Evolutionary conservation across 2,888 invertebrate genomes (phyloP), one percentile per base, ranked within the genome.

Genomic region (Megalurothrips usitatus): DNA sequence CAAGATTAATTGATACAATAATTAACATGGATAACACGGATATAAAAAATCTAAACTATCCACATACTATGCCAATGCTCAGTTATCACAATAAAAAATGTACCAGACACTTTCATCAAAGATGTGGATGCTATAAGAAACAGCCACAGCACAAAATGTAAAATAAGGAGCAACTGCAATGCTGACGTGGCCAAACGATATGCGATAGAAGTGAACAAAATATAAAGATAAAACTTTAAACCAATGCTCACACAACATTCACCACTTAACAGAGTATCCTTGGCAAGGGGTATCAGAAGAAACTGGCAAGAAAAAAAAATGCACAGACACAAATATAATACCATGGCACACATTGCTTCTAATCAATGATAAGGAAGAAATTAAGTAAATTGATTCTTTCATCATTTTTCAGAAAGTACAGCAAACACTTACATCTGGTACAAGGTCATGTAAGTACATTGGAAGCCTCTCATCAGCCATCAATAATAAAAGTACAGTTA

Each of bases 71-170:
- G 26, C 26, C 23, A 75, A 23, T 75, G 68, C 68, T 75, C 68
- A 75, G 68, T 75, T 75, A 75, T 75, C 68, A 75, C 68, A 75
- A 75, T 75, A 75, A 75, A 75, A 75, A 75, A 26, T 26, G 26
- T 75, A 26, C 68, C 68, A 26, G 68, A 75, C 26, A 75, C 26
- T 75, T 75, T 26, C 68, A 75, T 23, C 9, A 26, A 26, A 75
- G 58, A 75, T 23, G 68, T 12, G 9, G 26, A 75, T 23, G 12
- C 10, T 26, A 26, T 26, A 26, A 26, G 23, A 10, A 26, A 75
- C 26, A 75, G 68, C 68, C 68, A 75, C 68, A 75, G 68, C 68
- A 26, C 68, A 75, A 75, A 75, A 58, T 4, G n/a, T 19, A 58
- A 43, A 43, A 43, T 43, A 4, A 43, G 17, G 12, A 17, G n/a